phyloP scores from a whole-genome alignment of 2,888 invertebrate species.

The Nemapogon koenigi region DNA sequence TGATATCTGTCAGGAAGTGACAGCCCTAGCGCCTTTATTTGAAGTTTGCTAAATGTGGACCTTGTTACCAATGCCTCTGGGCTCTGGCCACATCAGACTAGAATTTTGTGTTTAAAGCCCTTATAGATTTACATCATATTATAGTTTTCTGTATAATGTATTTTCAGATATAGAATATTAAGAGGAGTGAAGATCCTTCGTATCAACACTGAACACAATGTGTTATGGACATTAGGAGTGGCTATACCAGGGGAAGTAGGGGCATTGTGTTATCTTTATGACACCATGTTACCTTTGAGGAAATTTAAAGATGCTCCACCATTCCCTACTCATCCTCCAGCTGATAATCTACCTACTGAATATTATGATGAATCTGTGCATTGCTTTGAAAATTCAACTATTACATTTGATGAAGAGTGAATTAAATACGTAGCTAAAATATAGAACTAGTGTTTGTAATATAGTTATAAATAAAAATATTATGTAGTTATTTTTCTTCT shows the following conservation, averaged over 20 bases:
- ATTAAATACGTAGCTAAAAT: background rate
- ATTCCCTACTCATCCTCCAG: conserved; percentile 81
- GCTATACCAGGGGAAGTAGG: conserved; percentile 85
- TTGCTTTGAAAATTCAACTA: conserved; percentile 73
- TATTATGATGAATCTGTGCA: conserved; percentile 79
- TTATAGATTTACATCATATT: too few species aligned
- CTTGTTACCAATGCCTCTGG: too few species aligned
- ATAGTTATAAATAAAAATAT: too few species aligned
- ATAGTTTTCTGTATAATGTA: too few species aligned
- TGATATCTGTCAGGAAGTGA: too few species aligned
- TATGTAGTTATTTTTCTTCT: too few species aligned
- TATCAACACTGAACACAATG: conserved; percentile 93
- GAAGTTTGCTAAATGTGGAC: too few species aligned
- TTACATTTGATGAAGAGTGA: conserved; percentile 64
- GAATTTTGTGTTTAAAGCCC: too few species aligned
- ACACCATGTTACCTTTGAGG: conserved; percentile 73
- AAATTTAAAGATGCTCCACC: conserved; percentile 68
- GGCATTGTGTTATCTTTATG: conserved; percentile 79
- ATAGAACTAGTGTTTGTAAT: too few species aligned
- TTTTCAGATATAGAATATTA: conserved; percentile 60
- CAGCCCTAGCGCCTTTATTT: too few species aligned
- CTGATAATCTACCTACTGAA: conserved; percentile 72
- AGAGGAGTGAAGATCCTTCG: conserved; percentile 82
- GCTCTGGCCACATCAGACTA: too few species aligned
- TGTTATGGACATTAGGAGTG: conserved; percentile 86